Evolutionary conservation across 2,113 vertebrate species (phyloP).

Genomic region (Tachuris rubrigastra): DNA sequence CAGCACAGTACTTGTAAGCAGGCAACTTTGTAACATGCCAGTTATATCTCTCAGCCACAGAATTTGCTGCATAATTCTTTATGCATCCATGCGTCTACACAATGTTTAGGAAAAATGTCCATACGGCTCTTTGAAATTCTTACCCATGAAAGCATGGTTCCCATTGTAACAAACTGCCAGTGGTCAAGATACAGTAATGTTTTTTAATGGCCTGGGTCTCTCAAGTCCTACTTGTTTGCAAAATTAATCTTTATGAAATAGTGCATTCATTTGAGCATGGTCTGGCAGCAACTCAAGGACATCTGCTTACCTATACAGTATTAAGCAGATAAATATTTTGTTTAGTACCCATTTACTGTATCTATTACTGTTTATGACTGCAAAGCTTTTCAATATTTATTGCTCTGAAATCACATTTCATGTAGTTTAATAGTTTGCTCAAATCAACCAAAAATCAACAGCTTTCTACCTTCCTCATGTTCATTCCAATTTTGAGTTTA

Average conservation of each 20-base stretch:
- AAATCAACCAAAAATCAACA: conserved; percentile 35
- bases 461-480: not conserved
- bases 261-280: conserved; percentile 1
- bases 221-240: conserved; percentile 5
- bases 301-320: conserved; percentile 49
- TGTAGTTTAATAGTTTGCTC: conserved; percentile 24
- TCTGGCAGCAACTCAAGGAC: conserved; percentile 50
- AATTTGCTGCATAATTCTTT: conserved; percentile 16
- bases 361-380: conserved; percentile 23
- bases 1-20: not conserved
- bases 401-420: conserved; percentile 11
- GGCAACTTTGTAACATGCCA: not conserved
- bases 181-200: conserved; percentile 16
- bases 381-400: conserved; percentile 46
- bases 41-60: not conserved
- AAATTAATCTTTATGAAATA: conserved; percentile 60
- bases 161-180: conserved; percentile 20
- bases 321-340: conserved; percentile 53
- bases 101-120: conserved; percentile 30
- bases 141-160: not conserved
- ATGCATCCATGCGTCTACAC: not conserved
- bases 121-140: conserved; percentile 6
- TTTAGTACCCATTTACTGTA: conserved; percentile 32
- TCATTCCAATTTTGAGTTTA: not conserved
- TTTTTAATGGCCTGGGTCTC: conserved; percentile 48